These are phyloP conservation scores for Loris lydekkerianus DNA, from an alignment of 2,797 vertebrate species.

Conservation along the genomic window DNA sequence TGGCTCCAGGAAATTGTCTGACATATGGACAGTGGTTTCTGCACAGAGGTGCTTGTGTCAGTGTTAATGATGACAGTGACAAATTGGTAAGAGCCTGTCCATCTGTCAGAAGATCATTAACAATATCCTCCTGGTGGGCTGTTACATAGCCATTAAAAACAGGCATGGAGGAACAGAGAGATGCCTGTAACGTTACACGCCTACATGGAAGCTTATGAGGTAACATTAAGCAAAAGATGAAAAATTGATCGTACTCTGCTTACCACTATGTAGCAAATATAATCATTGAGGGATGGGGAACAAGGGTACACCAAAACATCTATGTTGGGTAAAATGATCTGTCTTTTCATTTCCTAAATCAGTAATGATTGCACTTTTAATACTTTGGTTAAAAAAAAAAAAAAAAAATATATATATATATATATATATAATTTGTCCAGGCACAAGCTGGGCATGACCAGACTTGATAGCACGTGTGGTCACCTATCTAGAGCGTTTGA, in stretches of 20 bases:
- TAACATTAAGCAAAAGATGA: neutral
- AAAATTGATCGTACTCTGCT: neutral
- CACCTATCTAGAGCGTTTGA: neutral
- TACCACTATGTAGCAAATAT: neutral
- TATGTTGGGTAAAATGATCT: neutral
- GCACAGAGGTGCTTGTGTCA: neutral
- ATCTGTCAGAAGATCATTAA: accelerated
- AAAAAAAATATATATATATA: too few species aligned
- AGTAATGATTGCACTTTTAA: neutral
- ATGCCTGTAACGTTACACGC: too few species aligned
- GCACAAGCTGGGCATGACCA: accelerated
- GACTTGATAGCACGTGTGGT: neutral
- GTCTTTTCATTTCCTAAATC: neutral
- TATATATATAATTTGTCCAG: neutral
- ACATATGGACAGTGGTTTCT: neutral
- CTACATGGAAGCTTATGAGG: accelerated
- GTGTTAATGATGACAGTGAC: neutral
- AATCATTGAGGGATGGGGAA: neutral
- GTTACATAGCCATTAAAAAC: neutral
- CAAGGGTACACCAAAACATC: neutral
- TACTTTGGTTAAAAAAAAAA: neutral
- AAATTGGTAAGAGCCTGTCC: neutral
- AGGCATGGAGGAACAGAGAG: neutral
- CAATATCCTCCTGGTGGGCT: neutral
- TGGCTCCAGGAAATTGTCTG: neutral